These are phyloP conservation scores for Cremastinae sp. DNA, from an alignment of 2,888 invertebrate genomes.

Conservation along the genomic window DNA sequence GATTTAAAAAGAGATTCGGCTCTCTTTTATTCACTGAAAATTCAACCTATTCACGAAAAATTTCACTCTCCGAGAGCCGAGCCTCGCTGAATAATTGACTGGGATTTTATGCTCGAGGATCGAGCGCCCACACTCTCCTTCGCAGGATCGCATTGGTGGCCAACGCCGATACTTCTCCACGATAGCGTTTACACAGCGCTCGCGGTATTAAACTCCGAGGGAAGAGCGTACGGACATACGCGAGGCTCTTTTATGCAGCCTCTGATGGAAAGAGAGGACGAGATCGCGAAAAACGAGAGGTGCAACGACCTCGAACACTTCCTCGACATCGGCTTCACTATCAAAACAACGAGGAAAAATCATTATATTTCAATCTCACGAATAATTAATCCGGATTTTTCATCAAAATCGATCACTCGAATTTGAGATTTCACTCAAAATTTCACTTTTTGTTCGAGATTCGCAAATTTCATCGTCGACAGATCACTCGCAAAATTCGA, in stretches of 20 bases:
- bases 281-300: slow-evolving; percentile 49
- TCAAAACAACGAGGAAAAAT: too few relatives aligned
- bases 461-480: too few relatives aligned
- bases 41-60: too few relatives aligned
- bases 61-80: slow-evolving; percentile 13
- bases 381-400: too few relatives aligned
- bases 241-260: slow-evolving; percentile 22
- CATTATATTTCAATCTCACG: too few relatives aligned
- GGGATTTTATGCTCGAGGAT: slow-evolving; percentile 18
- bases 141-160: slow-evolving; percentile 30
- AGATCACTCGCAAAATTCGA: too few relatives aligned
- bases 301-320: slow-evolving; percentile 52
- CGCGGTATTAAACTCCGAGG: slow-evolving; percentile 13
- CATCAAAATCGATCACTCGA: too few relatives aligned
- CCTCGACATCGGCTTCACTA: neutral
- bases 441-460: too few relatives aligned
- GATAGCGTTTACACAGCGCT: slow-evolving; percentile 39
- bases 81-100: slow-evolving; percentile 50
- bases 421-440: too few relatives aligned
- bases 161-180: slow-evolving; percentile 49
- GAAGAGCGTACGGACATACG: too few relatives aligned
- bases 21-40: too few relatives aligned
- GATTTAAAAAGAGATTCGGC: too few relatives aligned
- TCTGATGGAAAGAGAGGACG: slow-evolving; percentile 43
- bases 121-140: slow-evolving; percentile 49